phyloP scores from a whole-genome alignment of 2,797 vertebrate species.

The Calcarius lapponicus region DNA sequence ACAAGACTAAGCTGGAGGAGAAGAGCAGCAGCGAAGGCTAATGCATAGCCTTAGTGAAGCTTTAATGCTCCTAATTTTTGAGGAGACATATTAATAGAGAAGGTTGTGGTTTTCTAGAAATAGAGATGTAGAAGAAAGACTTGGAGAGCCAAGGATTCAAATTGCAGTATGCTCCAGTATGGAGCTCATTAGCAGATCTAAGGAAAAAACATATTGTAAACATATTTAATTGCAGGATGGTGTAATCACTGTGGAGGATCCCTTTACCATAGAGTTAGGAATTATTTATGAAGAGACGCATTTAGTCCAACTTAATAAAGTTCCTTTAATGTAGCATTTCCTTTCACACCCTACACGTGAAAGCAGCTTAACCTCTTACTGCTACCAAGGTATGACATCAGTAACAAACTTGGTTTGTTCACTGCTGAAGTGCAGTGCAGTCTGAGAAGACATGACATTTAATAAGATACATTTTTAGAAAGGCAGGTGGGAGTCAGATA shows the following conservation, averaged over 20 bases:
- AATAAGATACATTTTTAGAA: background rate
- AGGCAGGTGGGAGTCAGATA: background rate
- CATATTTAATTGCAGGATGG: slow-evolving; percentile 42
- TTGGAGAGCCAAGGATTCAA: background rate
- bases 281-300: background rate
- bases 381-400: background rate
- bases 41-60: slow-evolving; percentile 29
- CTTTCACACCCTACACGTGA: background rate
- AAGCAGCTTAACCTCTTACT: slow-evolving; percentile 8
- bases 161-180: background rate
- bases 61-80: background rate
- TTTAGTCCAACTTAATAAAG: background rate
- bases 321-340: background rate
- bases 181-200: slow-evolving; percentile 37
- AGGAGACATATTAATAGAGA: slow-evolving; percentile 1
- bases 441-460: background rate
- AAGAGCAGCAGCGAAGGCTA: background rate
- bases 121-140: background rate
- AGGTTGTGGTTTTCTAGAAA: background rate
- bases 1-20: background rate
- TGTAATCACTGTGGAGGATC: slow-evolving; percentile 20
- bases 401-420: background rate
- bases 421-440: background rate
- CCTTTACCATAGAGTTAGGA: background rate
- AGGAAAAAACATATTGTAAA: slow-evolving; percentile 28